Base-by-base conservation (phyloP, 2,888 invertebrate genomes). In the Melanostoma scalare region DNA sequence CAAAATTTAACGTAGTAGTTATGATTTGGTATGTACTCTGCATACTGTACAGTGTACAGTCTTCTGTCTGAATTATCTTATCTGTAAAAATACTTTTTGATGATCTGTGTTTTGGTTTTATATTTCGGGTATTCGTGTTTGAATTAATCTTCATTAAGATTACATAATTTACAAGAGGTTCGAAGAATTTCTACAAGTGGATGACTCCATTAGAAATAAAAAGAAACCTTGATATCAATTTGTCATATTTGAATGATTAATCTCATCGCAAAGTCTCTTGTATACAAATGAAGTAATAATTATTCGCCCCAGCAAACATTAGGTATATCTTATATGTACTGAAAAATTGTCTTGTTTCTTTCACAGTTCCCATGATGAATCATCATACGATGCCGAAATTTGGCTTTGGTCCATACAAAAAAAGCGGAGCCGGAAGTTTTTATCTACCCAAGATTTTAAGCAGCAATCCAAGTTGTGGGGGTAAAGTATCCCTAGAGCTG, bases 301-400 rank as follows among this genome's bases (percentile, higher is more conserved):
- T 82, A 77, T 82, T 77, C 77, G 72, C 77, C 20, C 50, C 77
- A 61, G 55, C 40, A 53, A 53, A 53, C 30, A 40, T 53, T 55
- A 76, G 68, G 60, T 76, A 65, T 76, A 55, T 73, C 56, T 38
- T 53, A 50, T 69, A 52, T 82, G 72, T 69, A 58, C 52, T 77
- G 60, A 72, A 71, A 81, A 76, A 61, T 52, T 30, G 3, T 77
- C 10, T 72, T 81, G 76, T 69, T 30, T 30, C 50, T 50, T 63
- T 5, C 93, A 74, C 92, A 96, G 96, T 96, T 89, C 95, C 95
- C 42, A 94, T 94, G 91, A 94, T 94, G 93, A 95, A 96, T 90
- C 96, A 96, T 88, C 96, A 96, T 87, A 94, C 94, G 6, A 95
- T 95, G 92, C 95, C 95, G 40, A 96, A 96, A 90, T 94, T 95